Percentiles rank a stretch among this genome's conserved stretches.
Conservation (phyloP, 2,797 vertebrate species). For the Antrozous pallidus region DNA sequence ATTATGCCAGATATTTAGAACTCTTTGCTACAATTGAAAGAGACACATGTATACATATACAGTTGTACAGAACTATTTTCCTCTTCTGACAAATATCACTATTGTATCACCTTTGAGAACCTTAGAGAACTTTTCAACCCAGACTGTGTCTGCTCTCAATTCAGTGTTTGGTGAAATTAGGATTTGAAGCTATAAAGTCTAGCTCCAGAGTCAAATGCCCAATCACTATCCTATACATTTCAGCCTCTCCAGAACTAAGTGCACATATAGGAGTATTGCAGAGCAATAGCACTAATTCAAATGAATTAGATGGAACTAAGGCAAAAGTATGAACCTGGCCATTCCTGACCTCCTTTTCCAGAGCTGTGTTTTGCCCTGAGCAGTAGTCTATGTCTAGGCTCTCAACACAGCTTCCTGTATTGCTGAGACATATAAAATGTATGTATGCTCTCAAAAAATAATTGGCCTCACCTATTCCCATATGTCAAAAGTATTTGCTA, state of each 20-base stretch:
- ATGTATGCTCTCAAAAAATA: background rate
- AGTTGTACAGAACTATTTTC: background rate
- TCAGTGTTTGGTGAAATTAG: constrained; percentile 29
- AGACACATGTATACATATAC: fast-evolving
- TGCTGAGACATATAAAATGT: background rate
- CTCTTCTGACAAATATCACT: background rate
- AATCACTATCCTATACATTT: background rate
- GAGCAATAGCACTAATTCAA: background rate
- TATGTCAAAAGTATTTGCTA: background rate
- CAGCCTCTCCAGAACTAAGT: background rate
- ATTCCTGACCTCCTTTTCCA: background rate
- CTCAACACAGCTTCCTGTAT: background rate
- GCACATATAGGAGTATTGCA: background rate
- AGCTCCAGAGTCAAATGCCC: background rate
- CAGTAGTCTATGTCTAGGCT: background rate
- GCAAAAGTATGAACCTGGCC: background rate
- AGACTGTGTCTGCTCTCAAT: background rate
- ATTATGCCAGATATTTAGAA: background rate
- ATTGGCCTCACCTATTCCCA: background rate
- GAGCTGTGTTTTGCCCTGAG: background rate
- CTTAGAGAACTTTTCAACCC: background rate
- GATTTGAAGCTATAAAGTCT: background rate
- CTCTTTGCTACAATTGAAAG: background rate
- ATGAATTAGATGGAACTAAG: background rate
- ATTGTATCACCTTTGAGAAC: background rate